Base-by-base conservation (phyloP, 2,797 vertebrate genomes). In the Lepilemur septentrionalis region DNA sequence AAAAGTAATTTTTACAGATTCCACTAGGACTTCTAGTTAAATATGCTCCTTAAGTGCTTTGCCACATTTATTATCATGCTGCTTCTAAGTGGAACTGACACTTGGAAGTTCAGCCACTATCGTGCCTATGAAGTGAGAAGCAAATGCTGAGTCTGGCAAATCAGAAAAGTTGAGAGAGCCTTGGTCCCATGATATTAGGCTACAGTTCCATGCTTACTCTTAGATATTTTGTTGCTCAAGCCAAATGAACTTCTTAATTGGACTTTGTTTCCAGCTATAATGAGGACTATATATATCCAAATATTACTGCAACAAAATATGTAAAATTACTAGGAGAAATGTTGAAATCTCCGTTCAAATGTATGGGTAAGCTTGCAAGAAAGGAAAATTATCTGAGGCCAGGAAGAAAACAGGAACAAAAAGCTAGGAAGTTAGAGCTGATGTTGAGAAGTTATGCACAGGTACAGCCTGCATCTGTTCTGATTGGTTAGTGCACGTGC, bases 331-430 rank as follows among this genome's bases (percentile, higher is more conserved):
- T 57, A 73, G 46, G 38, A 84, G n/a, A 84, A 75, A 69, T 92
- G 55, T 59, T 20, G 4, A 76, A 93, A 82, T 28, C 61, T 46
- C 7, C 52, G 61, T 91, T 82, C 32, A 61, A 78, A 52, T 48
- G 12, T 48, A 32, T 63, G 5, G 30, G 32, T 76, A 83, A 59
- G 15, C n/a, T 72, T 87, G 57, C 4, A 52, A 96, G 63, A 81
- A 78, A 92, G 63, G 59, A 87, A 79, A 87, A 59, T 79, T 50
- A 88, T 69, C 82, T 25, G 55, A 91, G 72, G 57, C 52, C 41
- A 93, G 67, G n/a, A 63, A 75, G 69, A 81, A 75, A 93, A 32
- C 32, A 84, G 69, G 38, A 96, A 96, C 25, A 38, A 30, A 83
- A 78, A 52, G 28, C 43, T 67, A n/a, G 76, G 41, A 80, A 90